Percentiles rank a stretch among this genome's conserved stretches.
Conservation (phyloP, 2,888 invertebrate species). For the Scaptodrosophila latifasciaeformis region DNA sequence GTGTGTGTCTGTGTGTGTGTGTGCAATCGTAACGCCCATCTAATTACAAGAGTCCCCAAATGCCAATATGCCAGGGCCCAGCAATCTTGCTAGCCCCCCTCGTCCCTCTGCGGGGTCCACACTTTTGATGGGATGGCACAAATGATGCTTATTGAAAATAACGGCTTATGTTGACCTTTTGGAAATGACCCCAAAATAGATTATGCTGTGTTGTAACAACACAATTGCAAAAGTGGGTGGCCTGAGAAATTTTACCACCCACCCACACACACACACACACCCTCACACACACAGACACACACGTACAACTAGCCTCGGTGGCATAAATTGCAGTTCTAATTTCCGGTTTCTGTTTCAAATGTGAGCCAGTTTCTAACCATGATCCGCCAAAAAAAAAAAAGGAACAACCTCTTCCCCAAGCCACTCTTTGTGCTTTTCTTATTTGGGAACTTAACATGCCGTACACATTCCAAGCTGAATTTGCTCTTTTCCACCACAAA, state of each 20-base stretch:
- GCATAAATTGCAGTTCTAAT: constrained; percentile 61
- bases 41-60: constrained; percentile 23
- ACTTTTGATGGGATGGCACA: neutral
- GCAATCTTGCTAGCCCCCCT: neutral
- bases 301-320: constrained; percentile 36
- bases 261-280: too few relatives aligned
- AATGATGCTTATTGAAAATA: constrained; percentile 38
- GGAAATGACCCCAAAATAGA: constrained; percentile 57
- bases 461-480: constrained; percentile 13
- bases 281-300: too few relatives aligned
- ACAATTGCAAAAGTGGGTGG: constrained; percentile 18
- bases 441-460: constrained; percentile 30
- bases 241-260: constrained; percentile 6
- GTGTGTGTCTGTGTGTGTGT: too few relatives aligned
- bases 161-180: constrained; percentile 59
- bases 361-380: constrained; percentile 35
- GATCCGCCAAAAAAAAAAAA: neutral
- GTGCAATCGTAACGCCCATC: constrained; percentile 14
- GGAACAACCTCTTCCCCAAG: constrained; percentile 3
- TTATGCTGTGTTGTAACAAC: constrained; percentile 42
- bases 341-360: constrained; percentile 61
- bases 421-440: neutral
- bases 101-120: too few relatives aligned
- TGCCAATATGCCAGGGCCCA: neutral
- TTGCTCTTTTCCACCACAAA: constrained; percentile 17